These are phyloP conservation scores for Meda fulgida DNA, from an alignment of 2,797 vertebrate species.

Conservation along the genomic window DNA sequence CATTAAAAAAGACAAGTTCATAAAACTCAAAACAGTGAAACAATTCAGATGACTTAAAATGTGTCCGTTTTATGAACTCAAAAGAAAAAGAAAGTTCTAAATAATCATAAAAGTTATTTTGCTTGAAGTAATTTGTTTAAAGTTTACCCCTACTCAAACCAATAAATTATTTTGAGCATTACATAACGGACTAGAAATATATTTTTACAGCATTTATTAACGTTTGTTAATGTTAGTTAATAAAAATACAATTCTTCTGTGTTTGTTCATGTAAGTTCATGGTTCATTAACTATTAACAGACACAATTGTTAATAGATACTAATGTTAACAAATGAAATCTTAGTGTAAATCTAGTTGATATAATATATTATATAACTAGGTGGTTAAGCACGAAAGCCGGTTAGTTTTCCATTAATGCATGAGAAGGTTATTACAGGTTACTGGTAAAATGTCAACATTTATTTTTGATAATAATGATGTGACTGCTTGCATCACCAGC, in stretches of 20 bases:
- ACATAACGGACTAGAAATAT: neutral
- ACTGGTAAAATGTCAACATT: conserved; percentile 3
- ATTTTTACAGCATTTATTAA: neutral
- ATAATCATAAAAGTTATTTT: too few species aligned
- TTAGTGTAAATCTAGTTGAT: neutral
- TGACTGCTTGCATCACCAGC: conserved; percentile 1
- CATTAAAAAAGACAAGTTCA: too few species aligned
- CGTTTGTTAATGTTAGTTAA: neutral
- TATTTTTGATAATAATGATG: neutral
- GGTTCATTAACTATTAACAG: neutral
- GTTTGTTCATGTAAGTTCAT: neutral
- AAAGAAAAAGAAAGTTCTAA: too few species aligned
- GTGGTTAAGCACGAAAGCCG: neutral
- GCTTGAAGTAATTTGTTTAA: too few species aligned
- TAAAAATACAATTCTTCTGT: neutral
- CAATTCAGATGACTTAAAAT: too few species aligned
- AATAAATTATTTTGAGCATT: too few species aligned
- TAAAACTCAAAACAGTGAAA: too few species aligned
- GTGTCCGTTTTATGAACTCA: too few species aligned
- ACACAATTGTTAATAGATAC: neutral
- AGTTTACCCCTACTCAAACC: too few species aligned
- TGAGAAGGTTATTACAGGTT: conserved; percentile 7
- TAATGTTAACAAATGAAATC: neutral
- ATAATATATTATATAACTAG: too few species aligned
- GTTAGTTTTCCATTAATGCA: neutral